Evolutionary conservation across 2,113 vertebrate genomes (phyloP).

Genomic region (Protomyctophum bolini): DNA sequence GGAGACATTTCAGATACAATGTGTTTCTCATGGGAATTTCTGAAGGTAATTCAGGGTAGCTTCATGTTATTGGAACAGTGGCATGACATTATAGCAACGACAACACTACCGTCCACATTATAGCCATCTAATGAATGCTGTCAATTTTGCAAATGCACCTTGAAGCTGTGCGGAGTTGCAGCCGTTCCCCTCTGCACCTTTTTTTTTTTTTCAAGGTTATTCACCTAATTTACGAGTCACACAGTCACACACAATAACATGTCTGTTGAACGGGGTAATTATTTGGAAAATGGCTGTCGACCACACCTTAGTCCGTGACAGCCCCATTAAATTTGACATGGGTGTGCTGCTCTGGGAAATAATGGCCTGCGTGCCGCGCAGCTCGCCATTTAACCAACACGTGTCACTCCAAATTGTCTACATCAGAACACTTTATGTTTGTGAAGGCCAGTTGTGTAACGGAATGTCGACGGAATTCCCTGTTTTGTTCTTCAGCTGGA

Average conservation of each 20-base stretch:
- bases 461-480: background rate
- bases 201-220: background rate
- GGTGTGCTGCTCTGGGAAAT: slow-evolving; percentile 39
- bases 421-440: background rate
- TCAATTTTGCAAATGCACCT: background rate
- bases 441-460: background rate
- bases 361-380: slow-evolving; percentile 27
- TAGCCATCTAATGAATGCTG: background rate
- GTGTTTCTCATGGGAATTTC: too few relatives aligned
- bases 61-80: background rate
- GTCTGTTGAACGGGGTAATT: slow-evolving; percentile 70
- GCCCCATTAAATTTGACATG: slow-evolving; percentile 67
- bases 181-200: background rate
- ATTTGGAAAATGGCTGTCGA: slow-evolving; percentile 67
- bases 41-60: too few relatives aligned
- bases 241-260: slow-evolving; percentile 57
- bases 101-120: background rate
- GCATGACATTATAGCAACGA: background rate
- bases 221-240: slow-evolving; percentile 21
- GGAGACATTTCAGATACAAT: too few relatives aligned
- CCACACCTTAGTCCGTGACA: slow-evolving; percentile 68
- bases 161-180: background rate
- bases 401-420: slow-evolving; percentile 25
- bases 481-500: background rate
- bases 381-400: slow-evolving; percentile 25